Evolutionary conservation across 2,888 invertebrate species (phyloP).

Genomic region (Lapara coniferarum): DNA sequence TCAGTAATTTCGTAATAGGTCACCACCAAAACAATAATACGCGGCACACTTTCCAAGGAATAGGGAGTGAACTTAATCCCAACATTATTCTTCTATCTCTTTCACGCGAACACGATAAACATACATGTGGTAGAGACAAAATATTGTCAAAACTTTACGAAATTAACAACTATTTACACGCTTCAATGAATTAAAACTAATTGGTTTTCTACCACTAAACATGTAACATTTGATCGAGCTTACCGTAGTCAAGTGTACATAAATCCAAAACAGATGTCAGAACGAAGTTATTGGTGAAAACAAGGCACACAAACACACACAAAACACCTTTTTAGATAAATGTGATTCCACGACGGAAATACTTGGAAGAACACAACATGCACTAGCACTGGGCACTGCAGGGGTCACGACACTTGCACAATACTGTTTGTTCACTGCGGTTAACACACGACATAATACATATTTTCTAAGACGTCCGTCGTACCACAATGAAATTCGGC

Average conservation of each 20-base stretch:
- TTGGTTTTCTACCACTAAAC: constrained; percentile 36
- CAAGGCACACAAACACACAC: constrained; percentile 75
- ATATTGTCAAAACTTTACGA: constrained; percentile 69
- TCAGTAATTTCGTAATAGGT: constrained; percentile 72
- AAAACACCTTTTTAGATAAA: constrained; percentile 62
- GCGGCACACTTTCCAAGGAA: constrained; percentile 73
- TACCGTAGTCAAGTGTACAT: constrained; percentile 77
- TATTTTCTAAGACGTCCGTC: constrained; percentile 72
- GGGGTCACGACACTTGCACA: constrained; percentile 54
- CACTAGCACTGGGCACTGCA: constrained; percentile 63
- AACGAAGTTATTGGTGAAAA: constrained; percentile 69
- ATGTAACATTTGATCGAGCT: constrained; percentile 46
- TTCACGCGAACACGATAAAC: constrained; percentile 52
- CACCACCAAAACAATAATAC: constrained; percentile 74
- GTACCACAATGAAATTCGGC: constrained; percentile 70
- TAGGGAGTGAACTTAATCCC: constrained; percentile 58
- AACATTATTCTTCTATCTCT: constrained; percentile 52
- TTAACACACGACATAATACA: constrained; percentile 58
- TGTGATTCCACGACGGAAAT: constrained; percentile 55
- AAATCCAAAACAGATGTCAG: constrained; percentile 76
- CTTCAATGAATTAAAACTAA: constrained; percentile 49
- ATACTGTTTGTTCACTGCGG: constrained; percentile 70
- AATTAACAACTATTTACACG: constrained; percentile 63
- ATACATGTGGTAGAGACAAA: constrained; percentile 56
- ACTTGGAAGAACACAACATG: constrained; percentile 61